phyloP scores from a whole-genome alignment of 1,140 invertebrate genomes.

The Leptopilina boulardi region DNA sequence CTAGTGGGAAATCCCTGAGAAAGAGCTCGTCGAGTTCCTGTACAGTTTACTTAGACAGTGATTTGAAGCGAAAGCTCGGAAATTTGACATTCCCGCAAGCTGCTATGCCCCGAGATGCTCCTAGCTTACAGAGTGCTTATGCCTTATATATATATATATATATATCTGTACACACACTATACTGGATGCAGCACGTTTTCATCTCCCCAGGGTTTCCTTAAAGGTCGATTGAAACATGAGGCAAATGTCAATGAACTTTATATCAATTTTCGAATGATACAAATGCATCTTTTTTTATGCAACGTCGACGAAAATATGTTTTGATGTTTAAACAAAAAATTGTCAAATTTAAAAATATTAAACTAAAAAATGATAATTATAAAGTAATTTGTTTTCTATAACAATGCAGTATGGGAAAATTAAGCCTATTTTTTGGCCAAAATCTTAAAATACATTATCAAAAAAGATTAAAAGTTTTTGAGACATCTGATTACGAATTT shows the following conservation, averaged over 20 bases:
- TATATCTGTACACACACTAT: background rate
- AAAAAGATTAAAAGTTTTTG: no score
- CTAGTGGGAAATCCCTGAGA: constrained; percentile 42
- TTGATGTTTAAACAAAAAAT: no score
- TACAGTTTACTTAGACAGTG: constrained; percentile 64
- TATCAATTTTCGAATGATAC: constrained; percentile 27
- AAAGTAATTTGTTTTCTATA: no score
- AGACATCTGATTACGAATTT: no score
- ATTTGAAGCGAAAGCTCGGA: constrained; percentile 64
- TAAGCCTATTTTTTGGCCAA: no score
- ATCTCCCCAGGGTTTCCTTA: background rate
- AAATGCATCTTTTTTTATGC: no score
- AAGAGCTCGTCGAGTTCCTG: constrained; percentile 47
- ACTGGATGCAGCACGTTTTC: background rate
- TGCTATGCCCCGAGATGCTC: background rate
- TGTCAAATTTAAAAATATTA: no score
- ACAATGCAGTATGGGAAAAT: no score
- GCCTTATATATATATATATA: background rate
- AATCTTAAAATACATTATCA: no score
- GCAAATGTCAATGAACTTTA: background rate
- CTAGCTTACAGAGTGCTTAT: constrained; percentile 28
- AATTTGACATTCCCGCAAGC: constrained; percentile 67
- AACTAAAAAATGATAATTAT: no score
- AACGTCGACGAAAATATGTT: no score
- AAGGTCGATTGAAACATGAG: constrained; percentile 11